phyloP scores from a whole-genome alignment of 2,888 invertebrate genomes.

The Ditylenchus weischeri region DNA sequence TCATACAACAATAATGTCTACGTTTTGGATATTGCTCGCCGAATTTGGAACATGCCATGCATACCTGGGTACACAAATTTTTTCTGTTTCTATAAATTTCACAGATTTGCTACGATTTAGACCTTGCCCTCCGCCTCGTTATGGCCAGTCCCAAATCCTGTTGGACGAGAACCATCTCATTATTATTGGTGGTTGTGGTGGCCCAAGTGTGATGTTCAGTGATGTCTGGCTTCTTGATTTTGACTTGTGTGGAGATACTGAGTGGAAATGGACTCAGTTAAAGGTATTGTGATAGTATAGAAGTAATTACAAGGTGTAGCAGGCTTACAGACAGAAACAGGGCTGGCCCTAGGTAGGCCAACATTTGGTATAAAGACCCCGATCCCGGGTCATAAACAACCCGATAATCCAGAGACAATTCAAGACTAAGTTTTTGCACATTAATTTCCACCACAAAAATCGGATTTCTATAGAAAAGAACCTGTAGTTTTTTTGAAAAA shows the following conservation, averaged over 20 bases:
- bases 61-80: conserved; percentile 24
- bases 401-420: too few relatives aligned
- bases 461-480: too few relatives aligned
- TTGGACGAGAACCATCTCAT: conserved; percentile 63
- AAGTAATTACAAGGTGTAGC: too few relatives aligned
- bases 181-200: conserved; percentile 63
- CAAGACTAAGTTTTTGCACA: too few relatives aligned
- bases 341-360: too few relatives aligned
- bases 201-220: conserved; percentile 68
- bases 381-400: too few relatives aligned
- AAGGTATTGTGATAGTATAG: conserved; percentile 11
- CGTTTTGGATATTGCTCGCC: conserved; percentile 26
- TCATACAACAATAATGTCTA: conserved; percentile 64
- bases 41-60: conserved; percentile 32
- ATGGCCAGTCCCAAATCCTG: conserved; percentile 81
- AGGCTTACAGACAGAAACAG: too few relatives aligned
- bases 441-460: too few relatives aligned
- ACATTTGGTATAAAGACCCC: not conserved
- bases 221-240: conserved; percentile 87
- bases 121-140: conserved; percentile 75
- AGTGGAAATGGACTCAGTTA: conserved; percentile 35
- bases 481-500: too few relatives aligned
- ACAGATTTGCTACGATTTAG: conserved; percentile 22
- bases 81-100: not conserved
- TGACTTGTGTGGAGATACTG: conserved; percentile 67